Base-by-base conservation (phyloP, 2,888 invertebrate genomes). In the Lithophane ornitopus region DNA sequence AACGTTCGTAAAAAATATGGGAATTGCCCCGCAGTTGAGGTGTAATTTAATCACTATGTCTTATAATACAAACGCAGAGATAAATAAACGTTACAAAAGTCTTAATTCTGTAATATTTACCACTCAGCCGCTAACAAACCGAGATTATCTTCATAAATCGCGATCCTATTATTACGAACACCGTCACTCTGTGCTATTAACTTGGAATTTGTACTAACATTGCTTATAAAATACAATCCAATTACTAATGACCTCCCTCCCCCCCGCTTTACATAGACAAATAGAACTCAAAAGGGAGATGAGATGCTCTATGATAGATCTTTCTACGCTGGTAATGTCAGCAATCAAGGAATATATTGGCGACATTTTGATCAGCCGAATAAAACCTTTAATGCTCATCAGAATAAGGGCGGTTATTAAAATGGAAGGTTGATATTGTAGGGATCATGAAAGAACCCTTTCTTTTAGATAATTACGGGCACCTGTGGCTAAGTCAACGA, bases 181-280 rank as follows among this genome's bases (percentile, higher is more conserved):
- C 89, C 88, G 89, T 90, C 89, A 91, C 89, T 91, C 89, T 87
- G 73, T 85, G 90, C 88, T 91, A 92, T 93, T 92, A 94, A 93
- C 90, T 92, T 84, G 82, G 89, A 89, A 91, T 90, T 90, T 87
- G 87, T 86, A 89, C 83, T 73, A 62, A 73, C n/a, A 80, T 58
- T 39, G 61, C 70, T 49, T 49, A 78, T 81, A 44, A 80, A 83
- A 74, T 74, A n/a, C 22, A 46, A 54, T 58, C 86, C 78, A 82
- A 22, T 58, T 26, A 9, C 39, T 4, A 52, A 12, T 41, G 78
- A 78, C n/a, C 76, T 70, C 2, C 68, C 67, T 19, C 41, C 1
- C 16, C 59, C 49, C 44, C 49, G 2, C 19, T 11, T 56, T 41
- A 2, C 3, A 39, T 28, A 16, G 2, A 61, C 54, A 39, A 79